Evolutionary conservation across 2,113 vertebrate genomes (phyloP), one percentile per base, ranked within the genome.

Genomic region (Urocolius indicus): DNA sequence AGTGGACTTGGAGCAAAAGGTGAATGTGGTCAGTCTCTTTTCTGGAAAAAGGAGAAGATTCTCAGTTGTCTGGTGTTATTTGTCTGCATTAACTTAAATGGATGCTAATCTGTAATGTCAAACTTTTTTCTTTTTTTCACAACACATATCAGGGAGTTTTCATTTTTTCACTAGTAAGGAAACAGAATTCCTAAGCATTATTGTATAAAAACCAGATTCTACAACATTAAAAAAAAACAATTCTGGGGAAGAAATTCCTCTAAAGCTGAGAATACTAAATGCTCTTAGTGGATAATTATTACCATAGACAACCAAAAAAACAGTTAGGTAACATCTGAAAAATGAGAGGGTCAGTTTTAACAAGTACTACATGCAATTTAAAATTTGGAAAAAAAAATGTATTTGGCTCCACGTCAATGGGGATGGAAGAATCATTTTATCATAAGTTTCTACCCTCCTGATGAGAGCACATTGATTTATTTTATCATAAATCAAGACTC

Each of bases 391-490:
- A 95, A 84, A 97, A 95, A 84, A 83, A 91, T 26, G 36, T 59
- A 74, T 91, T 95, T 93, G 74, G 59, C 95, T 91, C 34, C 63
- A 38, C 0, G 4, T 94, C 91, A 69, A 29, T 88, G 63, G 48
- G 32, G 11, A 16, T 85, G 59, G 95, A 95, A 95, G 84, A 94
- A 91, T 67, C 41, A 87, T 89, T 95, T 94, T 95, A 87, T 92
- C 91, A 90, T 91, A 82, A 75, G 67, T 87, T 88, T 91, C 79
- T 94, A 36, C 82, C 79, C 75, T 90, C 93, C 79, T 0, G 6
- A 96, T 88, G 94, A 88, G 87, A 93, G 41, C 48, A 77, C 51
- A 34, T 41, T 95, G 93, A 96, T 96, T 96, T 95, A 94, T 96
- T 94, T 59, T 81, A 46, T 81, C 75, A 95, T 95, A 96, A 97